Conservation (phyloP, 2,113 vertebrate species). For the Hyla sarda region DNA sequence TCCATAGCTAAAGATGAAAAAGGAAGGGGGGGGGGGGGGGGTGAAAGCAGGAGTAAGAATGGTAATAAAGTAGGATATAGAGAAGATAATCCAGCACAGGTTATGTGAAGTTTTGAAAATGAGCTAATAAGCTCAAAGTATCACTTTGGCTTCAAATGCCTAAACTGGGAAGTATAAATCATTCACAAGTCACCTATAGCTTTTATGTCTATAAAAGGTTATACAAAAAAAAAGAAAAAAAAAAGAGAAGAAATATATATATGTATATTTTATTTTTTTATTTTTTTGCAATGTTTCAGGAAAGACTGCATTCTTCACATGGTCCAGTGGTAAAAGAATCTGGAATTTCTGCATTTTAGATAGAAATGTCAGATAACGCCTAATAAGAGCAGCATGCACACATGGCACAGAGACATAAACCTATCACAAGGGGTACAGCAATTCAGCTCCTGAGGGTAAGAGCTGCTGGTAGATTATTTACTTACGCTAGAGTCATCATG, state of each 20-base stretch:
- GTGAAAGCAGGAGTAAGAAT: no score
- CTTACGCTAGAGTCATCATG: slow-evolving; percentile 95
- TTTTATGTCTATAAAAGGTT: no score
- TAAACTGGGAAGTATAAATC: no score
- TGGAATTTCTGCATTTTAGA: slow-evolving; percentile 52
- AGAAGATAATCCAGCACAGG: no score
- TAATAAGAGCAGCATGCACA: slow-evolving; percentile 11
- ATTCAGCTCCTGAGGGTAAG: slow-evolving; percentile 15
- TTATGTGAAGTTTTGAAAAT: no score
- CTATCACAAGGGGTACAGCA: neutral
- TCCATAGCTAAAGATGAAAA: no score
- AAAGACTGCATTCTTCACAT: slow-evolving; percentile 49
- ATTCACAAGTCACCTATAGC: no score
- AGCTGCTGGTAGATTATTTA: slow-evolving; percentile 55
- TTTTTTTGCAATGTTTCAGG: neutral
- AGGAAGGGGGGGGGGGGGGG: no score
- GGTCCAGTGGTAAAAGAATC: slow-evolving; percentile 34
- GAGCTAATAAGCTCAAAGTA: no score
- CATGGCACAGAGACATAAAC: neutral
- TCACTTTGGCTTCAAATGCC: no score
- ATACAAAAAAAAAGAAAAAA: no score
- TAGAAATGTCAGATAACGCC: slow-evolving; percentile 24
- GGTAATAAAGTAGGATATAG: no score
- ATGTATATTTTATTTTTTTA: neutral
- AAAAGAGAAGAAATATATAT: neutral